phyloP scores from a whole-genome alignment of 2,888 invertebrate species.

The Mycalesis mineus region DNA sequence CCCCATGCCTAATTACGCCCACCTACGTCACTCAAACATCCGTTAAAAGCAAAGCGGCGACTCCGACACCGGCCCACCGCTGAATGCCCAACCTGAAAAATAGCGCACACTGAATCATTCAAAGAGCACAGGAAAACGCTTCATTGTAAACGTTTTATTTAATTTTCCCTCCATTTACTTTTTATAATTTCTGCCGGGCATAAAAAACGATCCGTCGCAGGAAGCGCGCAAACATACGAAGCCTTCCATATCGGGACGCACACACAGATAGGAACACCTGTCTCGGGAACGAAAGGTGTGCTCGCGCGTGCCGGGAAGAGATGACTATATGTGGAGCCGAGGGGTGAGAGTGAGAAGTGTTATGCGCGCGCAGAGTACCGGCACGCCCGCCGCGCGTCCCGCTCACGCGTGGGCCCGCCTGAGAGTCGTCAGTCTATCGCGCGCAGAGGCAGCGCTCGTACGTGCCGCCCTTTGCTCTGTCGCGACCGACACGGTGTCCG shows the following conservation, averaged over 20 bases:
- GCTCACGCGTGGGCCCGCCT: slow-evolving; percentile 58
- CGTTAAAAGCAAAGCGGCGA: slow-evolving; percentile 66
- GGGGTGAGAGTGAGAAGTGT: slow-evolving; percentile 53
- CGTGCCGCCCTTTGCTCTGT: slow-evolving; percentile 67
- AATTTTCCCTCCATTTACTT: slow-evolving; percentile 79
- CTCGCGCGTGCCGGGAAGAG: slow-evolving; percentile 59
- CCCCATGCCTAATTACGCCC: slow-evolving; percentile 76
- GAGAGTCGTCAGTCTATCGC: slow-evolving; percentile 70
- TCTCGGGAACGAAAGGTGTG: slow-evolving; percentile 77
- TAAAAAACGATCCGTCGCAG: slow-evolving; percentile 77
- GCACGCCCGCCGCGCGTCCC: slow-evolving; percentile 76
- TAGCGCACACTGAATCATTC: slow-evolving; percentile 72
- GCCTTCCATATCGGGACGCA: slow-evolving; percentile 60
- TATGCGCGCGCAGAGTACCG: slow-evolving; percentile 69
- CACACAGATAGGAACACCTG: slow-evolving; percentile 73
- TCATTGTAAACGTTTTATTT: slow-evolving; percentile 78
- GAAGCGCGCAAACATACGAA: slow-evolving; percentile 66
- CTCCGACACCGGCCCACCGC: slow-evolving; percentile 45
- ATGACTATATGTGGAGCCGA: slow-evolving; percentile 45
- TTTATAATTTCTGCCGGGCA: slow-evolving; percentile 77
- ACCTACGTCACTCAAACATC: slow-evolving; percentile 73
- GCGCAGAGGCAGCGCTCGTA: slow-evolving; percentile 68
- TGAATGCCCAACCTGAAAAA: slow-evolving; percentile 64
- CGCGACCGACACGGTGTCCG: slow-evolving; percentile 76
- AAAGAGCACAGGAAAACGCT: slow-evolving; percentile 77